Percentiles rank a stretch among this genome's conserved stretches.
Evolutionary conservation across 2,888 invertebrate species (phyloP).

Genomic region (Camponotus fellah): DNA sequence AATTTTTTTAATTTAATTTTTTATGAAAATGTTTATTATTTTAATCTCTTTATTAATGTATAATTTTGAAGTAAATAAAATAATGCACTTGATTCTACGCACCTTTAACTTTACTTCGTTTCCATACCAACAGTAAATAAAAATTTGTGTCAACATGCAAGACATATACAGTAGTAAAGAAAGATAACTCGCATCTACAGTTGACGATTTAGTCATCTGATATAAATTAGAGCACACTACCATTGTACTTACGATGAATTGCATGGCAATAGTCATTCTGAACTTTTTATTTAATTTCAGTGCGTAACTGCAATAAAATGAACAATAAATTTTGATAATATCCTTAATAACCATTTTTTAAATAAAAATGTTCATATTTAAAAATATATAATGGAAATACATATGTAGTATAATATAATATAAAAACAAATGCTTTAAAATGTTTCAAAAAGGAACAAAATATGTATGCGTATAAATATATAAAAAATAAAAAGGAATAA

Average conservation of each 20-base stretch:
- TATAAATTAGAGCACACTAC: conserved; percentile 59
- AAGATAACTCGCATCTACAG: conserved; percentile 11
- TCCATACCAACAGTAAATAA: conserved; percentile 76
- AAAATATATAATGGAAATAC: background rate
- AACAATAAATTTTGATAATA: background rate
- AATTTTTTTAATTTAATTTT: background rate
- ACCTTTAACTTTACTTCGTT: conserved; percentile 68
- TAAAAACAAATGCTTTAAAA: background rate
- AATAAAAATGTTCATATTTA: background rate
- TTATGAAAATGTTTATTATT: background rate
- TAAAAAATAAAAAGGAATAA: background rate
- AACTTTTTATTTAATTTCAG: conserved; percentile 50
- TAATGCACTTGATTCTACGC: background rate
- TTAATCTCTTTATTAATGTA: background rate
- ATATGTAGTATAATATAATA: background rate
- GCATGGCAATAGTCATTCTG: conserved; percentile 44
- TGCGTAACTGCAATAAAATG: conserved; percentile 48
- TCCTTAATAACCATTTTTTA: background rate
- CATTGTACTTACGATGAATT: conserved; percentile 56
- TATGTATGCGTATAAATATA: background rate
- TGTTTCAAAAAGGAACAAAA: too few species aligned
- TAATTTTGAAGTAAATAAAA: background rate
- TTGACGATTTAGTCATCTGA: conserved; percentile 9
- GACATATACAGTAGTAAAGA: conserved; percentile 38
- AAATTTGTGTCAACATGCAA: conserved; percentile 68